phyloP scores from a whole-genome alignment of 2,888 invertebrate genomes.

The Pristionchus maxplancki region DNA sequence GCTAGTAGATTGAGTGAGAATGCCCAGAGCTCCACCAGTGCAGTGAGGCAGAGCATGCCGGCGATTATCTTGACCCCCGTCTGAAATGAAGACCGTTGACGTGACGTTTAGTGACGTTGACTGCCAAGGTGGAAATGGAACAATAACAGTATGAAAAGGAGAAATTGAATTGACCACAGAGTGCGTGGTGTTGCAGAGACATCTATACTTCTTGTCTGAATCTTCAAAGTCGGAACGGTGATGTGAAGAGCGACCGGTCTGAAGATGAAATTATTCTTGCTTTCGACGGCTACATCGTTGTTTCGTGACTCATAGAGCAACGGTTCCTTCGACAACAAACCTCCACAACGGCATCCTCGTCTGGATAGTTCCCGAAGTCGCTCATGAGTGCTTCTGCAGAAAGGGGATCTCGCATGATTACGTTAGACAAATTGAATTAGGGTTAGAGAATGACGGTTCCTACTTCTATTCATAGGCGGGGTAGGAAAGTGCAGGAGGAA shows the following conservation, averaged over 20 bases:
- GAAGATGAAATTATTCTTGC: neutral
- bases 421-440: neutral
- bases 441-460: neutral
- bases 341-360: constrained; percentile 8
- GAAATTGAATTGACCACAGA: neutral
- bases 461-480: neutral
- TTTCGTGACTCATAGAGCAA: neutral
- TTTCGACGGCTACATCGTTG: neutral
- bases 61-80: constrained; percentile 71
- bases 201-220: constrained; percentile 11
- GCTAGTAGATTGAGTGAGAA: constrained; percentile 54
- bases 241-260: neutral
- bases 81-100: constrained; percentile 57
- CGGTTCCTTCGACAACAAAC: neutral
- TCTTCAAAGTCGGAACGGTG: constrained; percentile 3
- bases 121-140: neutral
- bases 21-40: constrained; percentile 69
- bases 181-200: constrained; percentile 22
- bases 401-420: neutral
- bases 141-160: neutral
- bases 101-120: too few species aligned
- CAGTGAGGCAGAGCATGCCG: constrained; percentile 67
- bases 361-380: neutral
- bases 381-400: constrained; percentile 9
- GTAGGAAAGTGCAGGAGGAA: neutral